Evolutionary conservation across 2,113 vertebrate species (phyloP).

Genomic region (Anhinga rufa): DNA sequence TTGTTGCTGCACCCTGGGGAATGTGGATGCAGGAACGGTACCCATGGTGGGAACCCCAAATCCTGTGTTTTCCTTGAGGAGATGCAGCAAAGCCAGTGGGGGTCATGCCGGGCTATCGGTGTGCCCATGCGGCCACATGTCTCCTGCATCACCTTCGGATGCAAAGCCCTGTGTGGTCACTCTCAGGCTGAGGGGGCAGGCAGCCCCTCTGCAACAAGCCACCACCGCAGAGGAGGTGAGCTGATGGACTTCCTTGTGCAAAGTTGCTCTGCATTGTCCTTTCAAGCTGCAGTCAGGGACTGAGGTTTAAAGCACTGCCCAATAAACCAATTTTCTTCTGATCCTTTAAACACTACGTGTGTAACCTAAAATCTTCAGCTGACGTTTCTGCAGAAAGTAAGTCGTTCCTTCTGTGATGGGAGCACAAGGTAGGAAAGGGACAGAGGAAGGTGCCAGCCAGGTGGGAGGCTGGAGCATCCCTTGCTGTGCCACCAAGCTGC

Average conservation of each 20-base stretch:
- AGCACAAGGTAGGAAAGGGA: background rate
- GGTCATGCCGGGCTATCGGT: accelerated
- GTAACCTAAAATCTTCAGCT: background rate
- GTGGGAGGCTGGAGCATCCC: background rate
- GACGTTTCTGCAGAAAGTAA: background rate
- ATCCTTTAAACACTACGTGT: background rate
- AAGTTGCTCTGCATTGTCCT: background rate
- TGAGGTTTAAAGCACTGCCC: background rate
- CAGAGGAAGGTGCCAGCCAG: background rate
- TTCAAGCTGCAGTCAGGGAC: background rate
- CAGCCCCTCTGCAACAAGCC: background rate
- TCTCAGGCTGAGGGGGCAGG: background rate
- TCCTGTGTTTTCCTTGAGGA: background rate
- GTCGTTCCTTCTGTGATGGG: accelerated
- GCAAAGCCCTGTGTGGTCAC: background rate
- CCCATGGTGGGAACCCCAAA: too few species aligned
- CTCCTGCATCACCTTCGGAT: background rate
- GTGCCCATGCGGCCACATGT: accelerated
- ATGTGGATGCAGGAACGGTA: background rate
- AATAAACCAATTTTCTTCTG: background rate
- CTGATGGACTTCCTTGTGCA: background rate
- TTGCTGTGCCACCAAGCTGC: background rate
- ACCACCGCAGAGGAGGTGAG: background rate
- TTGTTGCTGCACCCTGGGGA: background rate
- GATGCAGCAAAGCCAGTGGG: background rate